Evolutionary conservation across 2,113 vertebrate genomes (phyloP).

Genomic region (Helogale parvula): DNA sequence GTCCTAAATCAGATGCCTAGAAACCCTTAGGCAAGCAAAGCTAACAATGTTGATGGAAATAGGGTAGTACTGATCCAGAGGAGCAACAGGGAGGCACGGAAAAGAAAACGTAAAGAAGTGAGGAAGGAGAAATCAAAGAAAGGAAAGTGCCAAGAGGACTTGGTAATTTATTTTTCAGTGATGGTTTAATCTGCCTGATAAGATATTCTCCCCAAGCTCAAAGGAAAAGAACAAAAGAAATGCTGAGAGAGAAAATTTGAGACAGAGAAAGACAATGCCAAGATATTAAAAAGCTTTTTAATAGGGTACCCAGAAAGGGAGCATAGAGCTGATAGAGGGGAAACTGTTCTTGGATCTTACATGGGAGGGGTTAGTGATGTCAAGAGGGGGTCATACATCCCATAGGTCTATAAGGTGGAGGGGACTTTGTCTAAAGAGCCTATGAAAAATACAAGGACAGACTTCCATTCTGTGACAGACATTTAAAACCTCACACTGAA

Average conservation of each 20-base stretch:
- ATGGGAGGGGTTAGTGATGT: neutral
- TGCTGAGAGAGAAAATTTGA: neutral
- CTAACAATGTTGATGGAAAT: neutral
- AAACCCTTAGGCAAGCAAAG: neutral
- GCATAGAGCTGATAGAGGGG: neutral
- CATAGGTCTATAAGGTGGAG: neutral
- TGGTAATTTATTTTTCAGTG: conserved; percentile 13
- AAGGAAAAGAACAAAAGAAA: neutral
- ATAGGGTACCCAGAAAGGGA: neutral
- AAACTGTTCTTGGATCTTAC: neutral
- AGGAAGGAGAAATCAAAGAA: neutral
- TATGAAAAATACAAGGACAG: neutral
- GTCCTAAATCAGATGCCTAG: neutral
- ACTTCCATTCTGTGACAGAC: neutral
- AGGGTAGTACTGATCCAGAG: neutral
- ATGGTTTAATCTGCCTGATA: neutral
- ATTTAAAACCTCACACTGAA: neutral
- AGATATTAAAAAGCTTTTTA: conserved; percentile 13
- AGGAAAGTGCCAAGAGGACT: neutral
- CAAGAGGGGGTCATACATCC: no score
- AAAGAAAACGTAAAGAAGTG: neutral
- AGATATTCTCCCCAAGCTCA: conserved; percentile 27
- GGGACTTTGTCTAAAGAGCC: neutral
- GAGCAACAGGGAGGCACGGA: neutral
- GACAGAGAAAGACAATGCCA: conserved; percentile 33